phyloP scores from a whole-genome alignment of 2,888 invertebrate genomes.

The Apodemia duryi region DNA sequence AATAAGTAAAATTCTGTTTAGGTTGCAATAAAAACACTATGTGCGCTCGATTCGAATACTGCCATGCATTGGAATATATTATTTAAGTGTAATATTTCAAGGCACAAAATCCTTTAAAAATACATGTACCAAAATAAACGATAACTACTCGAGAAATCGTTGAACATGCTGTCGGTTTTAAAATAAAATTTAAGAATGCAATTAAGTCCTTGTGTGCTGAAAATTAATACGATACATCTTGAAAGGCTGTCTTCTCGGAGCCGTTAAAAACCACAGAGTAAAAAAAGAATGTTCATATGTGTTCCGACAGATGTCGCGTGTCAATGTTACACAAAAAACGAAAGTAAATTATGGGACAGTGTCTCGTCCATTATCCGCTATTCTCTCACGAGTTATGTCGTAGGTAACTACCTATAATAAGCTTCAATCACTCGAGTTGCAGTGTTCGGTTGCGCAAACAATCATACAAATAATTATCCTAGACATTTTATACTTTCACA shows the following conservation, averaged over 20 bases:
- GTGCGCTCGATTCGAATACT: constrained; percentile 32
- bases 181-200: constrained; percentile 69
- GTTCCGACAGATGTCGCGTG: constrained; percentile 40
- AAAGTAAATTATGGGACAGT: constrained; percentile 31
- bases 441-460: constrained; percentile 28
- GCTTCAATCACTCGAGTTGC: constrained; percentile 31
- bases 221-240: constrained; percentile 60
- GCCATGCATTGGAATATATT: constrained; percentile 45
- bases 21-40: constrained; percentile 50
- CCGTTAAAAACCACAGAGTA: constrained; percentile 61
- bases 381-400: constrained; percentile 29
- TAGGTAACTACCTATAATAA: constrained; percentile 26
- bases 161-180: constrained; percentile 63
- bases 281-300: constrained; percentile 47
- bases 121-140: constrained; percentile 43
- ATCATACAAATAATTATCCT: constrained; percentile 25
- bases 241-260: constrained; percentile 49
- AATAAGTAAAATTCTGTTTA: constrained; percentile 63
- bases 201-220: constrained; percentile 64
- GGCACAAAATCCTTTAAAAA: constrained; percentile 45
- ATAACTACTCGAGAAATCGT: constrained; percentile 39
- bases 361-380: constrained; percentile 27
- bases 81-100: constrained; percentile 63
- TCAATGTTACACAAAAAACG: constrained; percentile 34
- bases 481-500: constrained; percentile 26